phyloP scores from a whole-genome alignment of 64 coral and sea anemone genomes.

The Pocillopora damicornis region DNA sequence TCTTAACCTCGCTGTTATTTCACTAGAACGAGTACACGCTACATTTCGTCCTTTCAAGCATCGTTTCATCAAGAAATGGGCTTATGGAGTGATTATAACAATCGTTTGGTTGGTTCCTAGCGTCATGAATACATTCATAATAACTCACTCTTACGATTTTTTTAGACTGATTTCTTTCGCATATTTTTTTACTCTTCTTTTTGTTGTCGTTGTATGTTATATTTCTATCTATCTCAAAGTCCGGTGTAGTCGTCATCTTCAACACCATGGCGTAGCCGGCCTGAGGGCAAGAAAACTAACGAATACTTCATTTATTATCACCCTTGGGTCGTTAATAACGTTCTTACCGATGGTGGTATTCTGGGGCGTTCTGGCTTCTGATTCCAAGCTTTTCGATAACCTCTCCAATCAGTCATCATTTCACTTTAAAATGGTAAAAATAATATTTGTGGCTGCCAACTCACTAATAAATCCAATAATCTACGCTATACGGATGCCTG shows the following conservation, averaged over 20 bases:
- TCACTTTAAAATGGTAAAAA: too few species aligned
- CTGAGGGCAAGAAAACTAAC: conserved; percentile 1
- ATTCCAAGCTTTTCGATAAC: too few species aligned
- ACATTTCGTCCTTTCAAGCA: background rate
- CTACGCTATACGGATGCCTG: too few species aligned
- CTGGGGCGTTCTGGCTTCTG: too few species aligned
- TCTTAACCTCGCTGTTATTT: background rate
- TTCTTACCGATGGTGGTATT: background rate
- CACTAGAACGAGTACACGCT: background rate
- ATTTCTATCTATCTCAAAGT: background rate
- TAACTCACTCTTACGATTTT: too few species aligned
- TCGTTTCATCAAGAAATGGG: background rate
- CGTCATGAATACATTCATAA: too few species aligned
- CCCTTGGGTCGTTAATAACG: background rate
- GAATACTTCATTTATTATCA: background rate
- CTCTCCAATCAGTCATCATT: too few species aligned
- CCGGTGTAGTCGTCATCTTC: background rate
- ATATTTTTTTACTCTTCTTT: background rate
- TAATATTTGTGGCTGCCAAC: too few species aligned
- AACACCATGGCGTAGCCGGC: background rate
- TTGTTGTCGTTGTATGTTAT: background rate
- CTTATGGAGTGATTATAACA: too few species aligned
- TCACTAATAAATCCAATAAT: too few species aligned
- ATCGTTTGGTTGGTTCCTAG: too few species aligned
- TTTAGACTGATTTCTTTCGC: too few species aligned